phyloP scores from a whole-genome alignment of 2,113 vertebrate species.

The Cynoglossus semilaevis region DNA sequence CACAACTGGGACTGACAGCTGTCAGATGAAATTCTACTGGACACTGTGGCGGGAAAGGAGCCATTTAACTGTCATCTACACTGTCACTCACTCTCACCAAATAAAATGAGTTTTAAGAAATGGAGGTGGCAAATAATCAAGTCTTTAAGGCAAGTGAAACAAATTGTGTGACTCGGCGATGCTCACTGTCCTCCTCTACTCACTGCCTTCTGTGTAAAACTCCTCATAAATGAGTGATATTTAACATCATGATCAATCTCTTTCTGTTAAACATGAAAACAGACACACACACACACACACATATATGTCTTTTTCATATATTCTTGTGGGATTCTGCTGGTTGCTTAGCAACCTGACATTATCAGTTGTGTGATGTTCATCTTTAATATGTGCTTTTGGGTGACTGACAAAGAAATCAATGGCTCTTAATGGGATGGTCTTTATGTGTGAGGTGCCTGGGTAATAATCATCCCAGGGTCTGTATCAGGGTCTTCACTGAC shows the following conservation, averaged over 20 bases:
- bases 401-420: neutral
- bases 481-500: neutral
- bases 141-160: no score
- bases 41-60: neutral
- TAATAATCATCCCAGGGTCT: neutral
- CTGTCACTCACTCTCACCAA: no score
- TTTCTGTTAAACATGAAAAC: no score
- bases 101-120: no score
- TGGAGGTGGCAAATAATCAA: no score
- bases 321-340: neutral
- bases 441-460: neutral
- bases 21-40: neutral
- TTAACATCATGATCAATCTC: no score
- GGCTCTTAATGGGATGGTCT: neutral
- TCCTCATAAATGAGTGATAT: neutral
- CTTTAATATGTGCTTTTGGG: conserved; percentile 5
- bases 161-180: no score
- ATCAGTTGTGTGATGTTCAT: neutral
- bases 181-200: no score
- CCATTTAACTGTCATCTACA: neutral
- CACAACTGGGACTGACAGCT: neutral
- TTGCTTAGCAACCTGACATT: conserved; percentile 6
- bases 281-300: no score
- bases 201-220: no score
- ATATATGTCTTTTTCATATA: neutral